These are phyloP conservation scores for Callionymus lyra DNA, from an alignment of 2,113 vertebrate genomes.

Conservation along the genomic window DNA sequence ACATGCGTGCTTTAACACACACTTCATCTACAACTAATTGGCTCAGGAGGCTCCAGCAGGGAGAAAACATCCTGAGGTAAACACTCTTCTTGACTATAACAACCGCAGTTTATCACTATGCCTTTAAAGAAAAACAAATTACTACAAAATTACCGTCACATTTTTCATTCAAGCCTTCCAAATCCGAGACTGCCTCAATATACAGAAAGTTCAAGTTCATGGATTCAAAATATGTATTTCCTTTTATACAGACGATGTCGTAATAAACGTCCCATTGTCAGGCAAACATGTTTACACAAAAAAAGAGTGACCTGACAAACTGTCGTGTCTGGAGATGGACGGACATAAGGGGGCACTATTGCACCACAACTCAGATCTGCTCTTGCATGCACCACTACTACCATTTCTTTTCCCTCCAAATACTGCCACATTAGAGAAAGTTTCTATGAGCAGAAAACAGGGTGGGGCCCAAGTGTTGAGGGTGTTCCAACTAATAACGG, in stretches of 20 bases:
- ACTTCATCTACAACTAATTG: constrained; percentile 50
- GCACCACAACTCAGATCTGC: constrained; percentile 14
- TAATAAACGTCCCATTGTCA: too few relatives aligned
- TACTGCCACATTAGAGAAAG: constrained; percentile 21
- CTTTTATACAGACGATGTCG: constrained; percentile 5
- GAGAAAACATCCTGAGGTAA: constrained; percentile 45
- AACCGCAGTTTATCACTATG: constrained; percentile 3
- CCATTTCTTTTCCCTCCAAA: constrained; percentile 26
- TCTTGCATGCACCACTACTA: constrained; percentile 3
- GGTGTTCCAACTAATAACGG: background rate
- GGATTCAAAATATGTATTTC: too few relatives aligned
- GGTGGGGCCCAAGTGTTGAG: constrained; percentile 12
- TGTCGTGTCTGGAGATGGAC: background rate
- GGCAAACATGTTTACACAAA: too few relatives aligned
- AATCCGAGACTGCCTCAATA: too few relatives aligned
- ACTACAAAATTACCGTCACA: constrained; percentile 12
- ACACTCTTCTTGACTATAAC: constrained; percentile 30
- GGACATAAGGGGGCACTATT: constrained; percentile 56
- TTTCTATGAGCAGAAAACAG: constrained; percentile 21
- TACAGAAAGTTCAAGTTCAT: too few relatives aligned
- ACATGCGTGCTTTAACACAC: constrained; percentile 23
- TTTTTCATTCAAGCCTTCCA: constrained; percentile 7
- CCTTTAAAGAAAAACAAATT: constrained; percentile 22
- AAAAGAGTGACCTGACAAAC: background rate
- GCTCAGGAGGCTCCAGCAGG: constrained; percentile 34